phyloP scores from a whole-genome alignment of 2,797 vertebrate species.

The Tadarida brasiliensis region DNA sequence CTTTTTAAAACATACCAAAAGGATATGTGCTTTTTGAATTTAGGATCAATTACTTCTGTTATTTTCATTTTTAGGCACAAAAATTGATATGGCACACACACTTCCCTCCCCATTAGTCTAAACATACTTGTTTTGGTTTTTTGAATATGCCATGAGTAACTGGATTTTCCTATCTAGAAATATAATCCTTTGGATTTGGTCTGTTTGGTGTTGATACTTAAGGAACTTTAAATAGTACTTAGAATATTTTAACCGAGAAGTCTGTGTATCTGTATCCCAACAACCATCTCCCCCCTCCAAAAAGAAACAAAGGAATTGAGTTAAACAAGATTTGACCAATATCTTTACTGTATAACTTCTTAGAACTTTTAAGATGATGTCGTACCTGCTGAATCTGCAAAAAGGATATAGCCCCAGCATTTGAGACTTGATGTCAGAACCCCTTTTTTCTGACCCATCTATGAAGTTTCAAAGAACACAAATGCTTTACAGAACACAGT shows the following conservation, averaged over 20 bases:
- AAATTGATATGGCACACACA: conserved; percentile 57
- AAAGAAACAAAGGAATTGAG: neutral
- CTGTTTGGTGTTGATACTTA: conserved; percentile 54
- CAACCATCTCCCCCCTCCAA: neutral
- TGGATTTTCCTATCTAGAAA: conserved; percentile 63
- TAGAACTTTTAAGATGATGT: conserved; percentile 48
- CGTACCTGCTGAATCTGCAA: conserved; percentile 41
- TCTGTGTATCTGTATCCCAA: conserved; percentile 11
- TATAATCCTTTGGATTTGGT: conserved; percentile 63
- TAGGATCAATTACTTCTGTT: conserved; percentile 43
- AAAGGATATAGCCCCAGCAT: neutral
- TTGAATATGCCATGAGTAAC: conserved; percentile 38
- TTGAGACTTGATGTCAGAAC: conserved; percentile 61
- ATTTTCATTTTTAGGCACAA: conserved; percentile 61
- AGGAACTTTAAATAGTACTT: conserved; percentile 42
- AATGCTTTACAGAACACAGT: conserved; percentile 57
- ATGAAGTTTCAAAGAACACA: conserved; percentile 54
- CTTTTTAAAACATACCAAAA: conserved; percentile 57
- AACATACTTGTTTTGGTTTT: conserved; percentile 66
- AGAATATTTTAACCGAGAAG: conserved; percentile 58
- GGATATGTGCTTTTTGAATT: conserved; percentile 56
- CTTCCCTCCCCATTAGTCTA: conserved; percentile 12
- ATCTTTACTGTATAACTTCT: conserved; percentile 46
- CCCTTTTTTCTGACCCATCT: conserved; percentile 52
- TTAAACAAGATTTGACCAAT: conserved; percentile 54